phyloP scores from a whole-genome alignment of 2,888 invertebrate species.

The Dione juno region DNA sequence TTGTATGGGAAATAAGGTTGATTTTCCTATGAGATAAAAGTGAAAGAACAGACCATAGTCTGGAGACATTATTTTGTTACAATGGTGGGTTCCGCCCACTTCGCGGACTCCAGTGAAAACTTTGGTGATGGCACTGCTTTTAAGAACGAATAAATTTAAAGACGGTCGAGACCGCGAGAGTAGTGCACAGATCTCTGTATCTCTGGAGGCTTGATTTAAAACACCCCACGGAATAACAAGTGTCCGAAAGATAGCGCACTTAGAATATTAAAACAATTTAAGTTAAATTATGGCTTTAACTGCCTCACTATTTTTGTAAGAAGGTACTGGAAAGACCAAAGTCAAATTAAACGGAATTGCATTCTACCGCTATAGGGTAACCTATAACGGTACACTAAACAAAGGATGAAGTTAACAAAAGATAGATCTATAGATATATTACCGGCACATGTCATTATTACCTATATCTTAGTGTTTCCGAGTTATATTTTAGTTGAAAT shows the following conservation, averaged over 20 bases:
- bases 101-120: slow-evolving; percentile 70
- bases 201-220: slow-evolving; percentile 56
- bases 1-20: slow-evolving; percentile 58
- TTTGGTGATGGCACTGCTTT: slow-evolving; percentile 82
- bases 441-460: neutral
- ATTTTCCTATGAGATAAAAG: slow-evolving; percentile 55
- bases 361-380: neutral
- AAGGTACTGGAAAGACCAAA: slow-evolving; percentile 6
- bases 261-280: slow-evolving; percentile 42
- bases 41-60: slow-evolving; percentile 71
- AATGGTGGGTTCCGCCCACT: slow-evolving; percentile 81
- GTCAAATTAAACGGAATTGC: neutral
- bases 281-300: slow-evolving; percentile 25
- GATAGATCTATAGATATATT: slow-evolving; percentile 5
- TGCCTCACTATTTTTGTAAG: slow-evolving; percentile 15
- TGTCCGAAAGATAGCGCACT: slow-evolving; percentile 50
- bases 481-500: neutral
- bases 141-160: slow-evolving; percentile 80
- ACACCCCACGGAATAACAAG: slow-evolving; percentile 63
- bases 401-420: slow-evolving; percentile 14
- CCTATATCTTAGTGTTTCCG: neutral
- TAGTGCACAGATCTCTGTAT: slow-evolving; percentile 65
- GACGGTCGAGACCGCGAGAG: slow-evolving; percentile 64
- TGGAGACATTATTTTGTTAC: slow-evolving; percentile 82
- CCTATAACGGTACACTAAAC: slow-evolving; percentile 17